Base-by-base conservation (phyloP, 2,113 vertebrate genomes). In the Mandrillus leucophaeus region DNA sequence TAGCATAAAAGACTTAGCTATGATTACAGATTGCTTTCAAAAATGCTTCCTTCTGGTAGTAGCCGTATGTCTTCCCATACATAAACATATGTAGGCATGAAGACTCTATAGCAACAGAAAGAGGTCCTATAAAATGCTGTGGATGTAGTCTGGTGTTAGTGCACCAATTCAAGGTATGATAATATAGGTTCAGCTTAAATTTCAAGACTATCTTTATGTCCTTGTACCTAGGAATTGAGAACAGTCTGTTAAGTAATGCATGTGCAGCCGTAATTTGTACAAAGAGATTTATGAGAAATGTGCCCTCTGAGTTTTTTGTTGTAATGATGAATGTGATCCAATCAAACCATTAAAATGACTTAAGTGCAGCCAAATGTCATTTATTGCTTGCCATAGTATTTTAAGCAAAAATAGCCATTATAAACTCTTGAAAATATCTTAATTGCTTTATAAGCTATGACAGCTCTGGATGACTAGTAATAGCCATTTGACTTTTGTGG, bases 251-350 rank as follows among this genome's bases (percentile, higher is more conserved):
- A 98, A 98, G 92, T 96, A 98, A 97, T 96, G 94, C n/a, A 73
- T 95, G 73, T 96, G 88, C 66, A 92, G 92, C 61, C 93, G 83
- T 97, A 96, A 97, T 96, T 98, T 97, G 72, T 96, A 81, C 88
- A 97, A 96, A 97, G 94, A 96, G 61, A 97, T 97, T 78, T 96
- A 97, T 98, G 94, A 98, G 98, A 97, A 79, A 98, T 88, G 87
- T 97, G 95, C 92, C 79, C 90, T 97, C 94, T 97, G 80, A 98
- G 90, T 73, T 95, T 94, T 98, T 96, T 98, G 48, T 97, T 90
- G 57, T 87, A 96, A 95, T 90, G 97, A 97, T 98, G 93, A 97
- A 98, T 98, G 89, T 96, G 92, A 98, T 97, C 84, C 82, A 96
- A 64, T 97, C 94, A 97, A 94, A 90, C 80, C 73, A 98, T 92